Percentiles rank a stretch among this genome's conserved stretches.
These are phyloP conservation scores for Gonioctena quinquepunctata DNA, from an alignment of 1,140 invertebrate species.

Conservation along the genomic window DNA sequence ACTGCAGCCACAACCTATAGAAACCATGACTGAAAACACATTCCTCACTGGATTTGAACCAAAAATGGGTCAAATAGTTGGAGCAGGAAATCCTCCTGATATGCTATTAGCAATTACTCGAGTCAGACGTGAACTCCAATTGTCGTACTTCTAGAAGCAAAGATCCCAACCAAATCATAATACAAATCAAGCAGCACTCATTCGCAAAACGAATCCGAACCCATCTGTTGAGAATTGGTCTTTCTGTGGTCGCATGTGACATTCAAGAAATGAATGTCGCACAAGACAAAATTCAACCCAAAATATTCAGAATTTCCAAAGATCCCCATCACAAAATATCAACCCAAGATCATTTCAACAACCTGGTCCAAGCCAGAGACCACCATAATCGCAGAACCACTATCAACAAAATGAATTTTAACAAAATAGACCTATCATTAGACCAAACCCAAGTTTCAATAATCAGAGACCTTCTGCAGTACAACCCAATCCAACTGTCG, in stretches of 20 bases:
- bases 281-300: background rate
- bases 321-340: background rate
- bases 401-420: background rate
- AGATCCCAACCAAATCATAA: no score
- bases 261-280: no score
- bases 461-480: no score
- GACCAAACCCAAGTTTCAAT: background rate
- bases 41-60: constrained; percentile 4
- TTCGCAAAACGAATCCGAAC: no score
- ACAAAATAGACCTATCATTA: no score
- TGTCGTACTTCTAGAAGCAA: background rate
- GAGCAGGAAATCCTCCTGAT: background rate
- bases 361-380: background rate
- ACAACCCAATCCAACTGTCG: no score
- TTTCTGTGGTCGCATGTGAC: no score
- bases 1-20: background rate
- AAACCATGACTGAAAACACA: background rate
- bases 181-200: no score
- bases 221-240: no score
- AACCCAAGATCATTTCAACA: background rate
- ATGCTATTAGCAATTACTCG: background rate
- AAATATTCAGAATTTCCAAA: background rate
- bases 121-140: background rate
- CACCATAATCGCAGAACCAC: background rate
- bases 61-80: background rate